These are phyloP conservation scores for Catharus minimus DNA, from an alignment of 2,113 vertebrate species.

Conservation along the genomic window DNA sequence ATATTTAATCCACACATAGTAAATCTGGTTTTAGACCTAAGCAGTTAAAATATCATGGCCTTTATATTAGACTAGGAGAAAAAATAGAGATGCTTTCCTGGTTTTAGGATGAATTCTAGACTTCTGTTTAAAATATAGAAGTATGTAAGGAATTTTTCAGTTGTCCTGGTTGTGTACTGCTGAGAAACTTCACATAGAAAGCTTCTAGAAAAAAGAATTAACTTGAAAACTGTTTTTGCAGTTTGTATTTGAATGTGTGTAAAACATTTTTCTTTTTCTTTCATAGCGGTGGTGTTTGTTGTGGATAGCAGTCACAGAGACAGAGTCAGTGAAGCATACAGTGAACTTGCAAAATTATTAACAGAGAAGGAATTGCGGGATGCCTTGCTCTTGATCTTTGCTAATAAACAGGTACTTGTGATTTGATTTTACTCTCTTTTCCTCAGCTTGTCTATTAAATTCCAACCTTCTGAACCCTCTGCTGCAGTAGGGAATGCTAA, in stretches of 20 bases:
- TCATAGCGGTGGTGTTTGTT: conserved; percentile 93
- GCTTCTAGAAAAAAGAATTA: background rate
- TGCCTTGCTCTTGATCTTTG: conserved; percentile 94
- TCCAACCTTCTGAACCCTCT: background rate
- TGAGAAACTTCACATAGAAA: background rate
- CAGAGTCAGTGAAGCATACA: conserved; percentile 93
- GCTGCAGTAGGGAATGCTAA: background rate
- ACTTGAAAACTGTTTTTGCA: background rate
- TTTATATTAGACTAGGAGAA: background rate
- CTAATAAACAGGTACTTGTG: conserved; percentile 93
- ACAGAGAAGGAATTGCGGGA: conserved; percentile 96
- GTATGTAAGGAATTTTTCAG: background rate
- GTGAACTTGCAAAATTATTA: conserved; percentile 93
- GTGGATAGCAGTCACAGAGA: conserved; percentile 96
- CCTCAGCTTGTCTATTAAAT: background rate
- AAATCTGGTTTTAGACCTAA: background rate
- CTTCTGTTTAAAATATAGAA: background rate
- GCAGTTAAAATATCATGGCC: background rate
- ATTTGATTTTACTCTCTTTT: background rate
- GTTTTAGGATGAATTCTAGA: background rate
- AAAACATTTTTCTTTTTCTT: background rate
- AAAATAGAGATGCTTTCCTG: background rate
- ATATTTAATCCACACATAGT: background rate
- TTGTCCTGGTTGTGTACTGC: background rate
- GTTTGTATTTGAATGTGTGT: background rate